A percentile compares a stretch with the other conserved stretches of the same genome.
Conservation (phyloP, 2,113 vertebrate genomes). For the Pachycephala philippinensis region DNA sequence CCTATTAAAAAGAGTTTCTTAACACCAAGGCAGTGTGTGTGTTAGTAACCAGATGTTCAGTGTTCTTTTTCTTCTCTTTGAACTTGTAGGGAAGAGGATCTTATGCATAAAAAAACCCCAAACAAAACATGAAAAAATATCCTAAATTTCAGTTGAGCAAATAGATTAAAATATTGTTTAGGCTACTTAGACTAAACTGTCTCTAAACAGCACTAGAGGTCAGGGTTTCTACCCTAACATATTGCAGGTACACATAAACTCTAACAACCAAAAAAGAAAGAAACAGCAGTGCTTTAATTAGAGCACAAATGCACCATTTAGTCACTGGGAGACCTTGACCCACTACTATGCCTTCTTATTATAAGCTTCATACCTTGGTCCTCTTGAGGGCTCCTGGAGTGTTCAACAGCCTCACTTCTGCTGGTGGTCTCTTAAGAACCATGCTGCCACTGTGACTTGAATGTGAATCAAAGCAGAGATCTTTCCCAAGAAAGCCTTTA, state of each 20-base stretch:
- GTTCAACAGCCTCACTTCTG: background rate
- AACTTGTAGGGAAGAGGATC: background rate
- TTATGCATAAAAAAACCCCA: background rate
- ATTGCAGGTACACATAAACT: background rate
- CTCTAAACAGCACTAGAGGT: background rate
- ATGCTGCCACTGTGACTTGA: background rate
- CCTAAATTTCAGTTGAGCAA: background rate
- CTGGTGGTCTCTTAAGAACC: background rate
- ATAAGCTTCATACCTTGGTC: background rate
- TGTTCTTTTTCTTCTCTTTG: background rate
- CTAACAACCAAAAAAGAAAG: background rate
- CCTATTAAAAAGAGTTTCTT: background rate
- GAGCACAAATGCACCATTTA: background rate
- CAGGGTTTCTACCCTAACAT: background rate
- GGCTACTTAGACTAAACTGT: background rate
- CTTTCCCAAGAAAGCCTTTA: background rate
- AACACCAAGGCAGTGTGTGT: background rate
- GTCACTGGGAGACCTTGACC: background rate
- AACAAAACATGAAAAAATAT: background rate
- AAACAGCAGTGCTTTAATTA: conserved; percentile 19
- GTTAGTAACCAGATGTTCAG: background rate
- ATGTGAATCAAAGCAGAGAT: background rate
- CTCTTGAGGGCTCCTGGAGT: background rate
- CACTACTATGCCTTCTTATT: background rate
- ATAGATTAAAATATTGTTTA: background rate